Percentiles rank a stretch among this genome's conserved stretches.
Evolutionary conservation across 2,113 vertebrate genomes (phyloP).

Genomic region (Prinia subflava): DNA sequence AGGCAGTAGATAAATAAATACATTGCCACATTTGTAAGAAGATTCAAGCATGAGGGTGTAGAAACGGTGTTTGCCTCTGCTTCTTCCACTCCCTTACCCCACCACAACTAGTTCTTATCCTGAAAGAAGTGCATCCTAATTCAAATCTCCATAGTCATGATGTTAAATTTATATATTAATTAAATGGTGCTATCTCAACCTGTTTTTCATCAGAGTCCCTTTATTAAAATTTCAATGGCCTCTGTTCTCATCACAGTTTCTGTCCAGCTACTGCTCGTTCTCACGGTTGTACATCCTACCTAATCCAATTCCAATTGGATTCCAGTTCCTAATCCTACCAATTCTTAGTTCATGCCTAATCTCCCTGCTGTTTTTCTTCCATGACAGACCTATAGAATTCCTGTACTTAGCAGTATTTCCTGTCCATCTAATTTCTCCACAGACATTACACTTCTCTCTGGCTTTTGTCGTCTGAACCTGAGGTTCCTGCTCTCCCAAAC

Average conservation of each 20-base stretch:
- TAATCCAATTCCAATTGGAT: not conserved
- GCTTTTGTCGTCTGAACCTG: not conserved
- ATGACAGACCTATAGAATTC: not conserved
- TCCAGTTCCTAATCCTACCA: not conserved
- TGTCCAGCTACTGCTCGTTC: not conserved
- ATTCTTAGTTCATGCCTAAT: not conserved
- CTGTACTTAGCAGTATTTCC: not conserved
- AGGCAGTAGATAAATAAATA: not conserved
- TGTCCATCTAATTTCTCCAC: rapidly evolving
- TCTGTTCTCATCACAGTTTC: not conserved
- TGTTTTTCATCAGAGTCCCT: not conserved
- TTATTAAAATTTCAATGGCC: not conserved
- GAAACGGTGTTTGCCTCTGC: not conserved
- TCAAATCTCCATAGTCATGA: not conserved
- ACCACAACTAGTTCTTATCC: not conserved
- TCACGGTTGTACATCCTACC: not conserved
- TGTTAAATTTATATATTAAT: not conserved
- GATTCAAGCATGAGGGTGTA: not conserved
- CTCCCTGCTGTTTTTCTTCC: not conserved
- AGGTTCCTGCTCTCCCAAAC: not conserved
- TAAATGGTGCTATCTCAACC: not conserved
- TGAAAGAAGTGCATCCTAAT: not conserved
- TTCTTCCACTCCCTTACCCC: not conserved
- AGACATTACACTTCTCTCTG: not conserved
- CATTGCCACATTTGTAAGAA: not conserved